phyloP scores from a whole-genome alignment of 2,113 vertebrate species.

The Campylorhamphus procurvoides region DNA sequence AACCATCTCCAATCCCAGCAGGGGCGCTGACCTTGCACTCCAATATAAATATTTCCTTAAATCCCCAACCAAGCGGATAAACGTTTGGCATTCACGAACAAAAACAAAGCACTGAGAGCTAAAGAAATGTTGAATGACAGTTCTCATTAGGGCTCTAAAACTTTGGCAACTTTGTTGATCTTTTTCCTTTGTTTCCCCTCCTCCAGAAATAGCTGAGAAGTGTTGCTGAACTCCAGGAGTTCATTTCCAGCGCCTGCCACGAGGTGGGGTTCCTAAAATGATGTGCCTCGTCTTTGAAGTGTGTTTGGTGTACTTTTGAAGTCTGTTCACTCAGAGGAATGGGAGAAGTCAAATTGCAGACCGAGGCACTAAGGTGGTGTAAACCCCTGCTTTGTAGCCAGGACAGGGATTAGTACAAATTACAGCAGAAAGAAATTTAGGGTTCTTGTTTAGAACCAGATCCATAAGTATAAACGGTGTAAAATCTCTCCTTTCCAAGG shows the following conservation, averaged over 20 bases:
- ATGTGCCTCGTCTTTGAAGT: background rate
- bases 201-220: background rate
- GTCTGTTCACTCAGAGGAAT: background rate
- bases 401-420: background rate
- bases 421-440: background rate
- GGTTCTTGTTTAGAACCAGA: background rate
- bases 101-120: background rate
- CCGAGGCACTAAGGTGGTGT: rapidly evolving
- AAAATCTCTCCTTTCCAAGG: background rate
- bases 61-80: background rate
- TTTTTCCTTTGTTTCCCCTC: background rate
- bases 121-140: background rate
- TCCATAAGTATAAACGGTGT: background rate
- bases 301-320: background rate
- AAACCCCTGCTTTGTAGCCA: background rate
- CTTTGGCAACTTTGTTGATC: background rate
- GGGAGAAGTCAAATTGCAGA: background rate
- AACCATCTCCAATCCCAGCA: background rate
- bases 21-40: background rate
- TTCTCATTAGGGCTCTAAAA: background rate
- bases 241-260: background rate
- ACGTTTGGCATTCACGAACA: background rate
- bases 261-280: background rate
- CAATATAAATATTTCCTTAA: background rate
- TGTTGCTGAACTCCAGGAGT: background rate